phyloP scores from a whole-genome alignment of 2,797 vertebrate species.

The Myotis planiceps region DNA sequence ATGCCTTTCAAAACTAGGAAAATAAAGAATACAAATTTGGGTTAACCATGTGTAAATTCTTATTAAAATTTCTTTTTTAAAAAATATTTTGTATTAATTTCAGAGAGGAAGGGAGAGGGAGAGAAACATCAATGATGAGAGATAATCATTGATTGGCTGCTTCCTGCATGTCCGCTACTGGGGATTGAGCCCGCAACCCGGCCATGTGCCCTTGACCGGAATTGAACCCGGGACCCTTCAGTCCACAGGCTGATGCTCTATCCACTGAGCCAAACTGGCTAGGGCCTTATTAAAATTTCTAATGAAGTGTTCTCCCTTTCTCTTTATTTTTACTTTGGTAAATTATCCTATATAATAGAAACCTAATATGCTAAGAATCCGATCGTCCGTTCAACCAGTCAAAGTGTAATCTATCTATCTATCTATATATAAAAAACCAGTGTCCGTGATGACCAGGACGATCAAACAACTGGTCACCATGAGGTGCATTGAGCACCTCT shows the following conservation, averaged over 20 bases:
- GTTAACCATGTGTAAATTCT: not conserved
- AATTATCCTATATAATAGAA: not conserved
- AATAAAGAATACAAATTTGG: not conserved
- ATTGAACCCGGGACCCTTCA: too few species aligned
- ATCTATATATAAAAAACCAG: too few species aligned
- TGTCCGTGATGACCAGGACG: too few species aligned
- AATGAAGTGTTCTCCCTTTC: not conserved
- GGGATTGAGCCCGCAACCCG: not conserved
- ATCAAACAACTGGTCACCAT: too few species aligned
- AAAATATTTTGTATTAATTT: not conserved
- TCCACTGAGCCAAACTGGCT: not conserved
- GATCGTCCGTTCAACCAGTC: too few species aligned
- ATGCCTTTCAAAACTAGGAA: not conserved
- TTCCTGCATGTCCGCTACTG: too few species aligned
- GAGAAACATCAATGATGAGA: not conserved
- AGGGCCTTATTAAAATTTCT: not conserved
- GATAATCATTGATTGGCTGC: not conserved
- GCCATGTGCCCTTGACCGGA: not conserved
- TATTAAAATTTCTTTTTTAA: not conserved
- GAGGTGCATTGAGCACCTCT: too few species aligned
- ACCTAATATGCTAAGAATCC: too few species aligned
- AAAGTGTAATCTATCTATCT: too few species aligned
- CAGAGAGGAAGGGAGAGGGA: too few species aligned
- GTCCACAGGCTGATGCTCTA: too few species aligned
- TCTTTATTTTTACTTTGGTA: not conserved